Evolutionary conservation across 2,888 invertebrate species (phyloP).

Genomic region (Sthenelais limicola): DNA sequence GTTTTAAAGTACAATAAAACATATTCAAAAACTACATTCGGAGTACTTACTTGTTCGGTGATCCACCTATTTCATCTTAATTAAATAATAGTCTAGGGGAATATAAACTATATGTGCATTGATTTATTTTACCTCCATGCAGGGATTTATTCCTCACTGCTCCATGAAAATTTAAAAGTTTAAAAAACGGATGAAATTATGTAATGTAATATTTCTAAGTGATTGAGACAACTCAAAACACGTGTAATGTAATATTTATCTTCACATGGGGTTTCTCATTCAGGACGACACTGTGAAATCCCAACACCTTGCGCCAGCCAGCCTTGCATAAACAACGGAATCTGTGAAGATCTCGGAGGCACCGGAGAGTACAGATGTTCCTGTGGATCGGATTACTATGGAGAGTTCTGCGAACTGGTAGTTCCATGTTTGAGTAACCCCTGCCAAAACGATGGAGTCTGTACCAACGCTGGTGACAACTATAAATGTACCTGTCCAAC

Average conservation of each 20-base stretch:
- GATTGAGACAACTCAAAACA: not conserved
- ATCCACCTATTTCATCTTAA: no score
- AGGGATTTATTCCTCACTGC: no score
- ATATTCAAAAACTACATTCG: no score
- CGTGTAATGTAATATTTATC: not conserved
- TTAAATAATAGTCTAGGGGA: no score
- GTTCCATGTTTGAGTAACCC: slow-evolving; percentile 41
- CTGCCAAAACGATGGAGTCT: slow-evolving; percentile 56
- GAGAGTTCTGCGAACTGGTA: slow-evolving; percentile 56
- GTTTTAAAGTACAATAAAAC: no score
- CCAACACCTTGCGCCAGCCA: slow-evolving; percentile 42
- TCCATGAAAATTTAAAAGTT: no score
- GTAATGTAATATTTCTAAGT: no score
- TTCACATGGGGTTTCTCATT: no score
- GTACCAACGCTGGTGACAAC: slow-evolving; percentile 44
- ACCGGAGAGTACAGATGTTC: slow-evolving; percentile 55
- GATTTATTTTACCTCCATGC: no score
- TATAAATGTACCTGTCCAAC: slow-evolving; percentile 45
- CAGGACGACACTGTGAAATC: slow-evolving; percentile 50
- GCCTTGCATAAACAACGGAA: slow-evolving; percentile 34
- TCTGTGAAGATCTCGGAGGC: slow-evolving; percentile 31
- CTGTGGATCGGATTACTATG: slow-evolving; percentile 57
- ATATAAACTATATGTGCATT: no score
- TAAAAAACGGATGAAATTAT: no score
- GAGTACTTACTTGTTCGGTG: no score